phyloP scores from a whole-genome alignment of 1,140 invertebrate genomes.

The Calycopis cecrops region DNA sequence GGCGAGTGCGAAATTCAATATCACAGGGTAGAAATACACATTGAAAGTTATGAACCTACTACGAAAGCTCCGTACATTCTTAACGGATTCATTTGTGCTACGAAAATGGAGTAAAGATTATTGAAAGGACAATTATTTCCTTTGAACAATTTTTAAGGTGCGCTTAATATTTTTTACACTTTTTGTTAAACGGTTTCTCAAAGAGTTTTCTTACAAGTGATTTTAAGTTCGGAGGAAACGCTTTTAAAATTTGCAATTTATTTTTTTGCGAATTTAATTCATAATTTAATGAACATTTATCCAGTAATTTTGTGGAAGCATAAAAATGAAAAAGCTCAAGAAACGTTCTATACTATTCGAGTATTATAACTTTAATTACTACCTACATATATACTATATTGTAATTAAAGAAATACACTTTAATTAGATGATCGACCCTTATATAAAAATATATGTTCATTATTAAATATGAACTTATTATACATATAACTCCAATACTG shows the following conservation, averaged over 20 bases:
- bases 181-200: slow-evolving; percentile 3
- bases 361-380: too few relatives aligned
- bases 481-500: too few relatives aligned
- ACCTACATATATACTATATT: too few relatives aligned
- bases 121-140: slow-evolving; percentile 10
- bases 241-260: background rate
- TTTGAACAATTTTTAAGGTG: slow-evolving; percentile 11
- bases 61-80: background rate
- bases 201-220: slow-evolving; percentile 4
- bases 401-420: too few relatives aligned
- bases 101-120: slow-evolving; percentile 1
- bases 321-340: too few relatives aligned
- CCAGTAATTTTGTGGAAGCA: too few relatives aligned
- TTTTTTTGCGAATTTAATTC: slow-evolving; percentile 2
- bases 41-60: background rate
- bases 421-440: too few relatives aligned
- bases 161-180: slow-evolving; percentile 5
- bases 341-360: too few relatives aligned
- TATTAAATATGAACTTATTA: too few relatives aligned
- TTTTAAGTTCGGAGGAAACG: slow-evolving; percentile 2
- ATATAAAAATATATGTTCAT: too few relatives aligned
- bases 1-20: slow-evolving; percentile 5
- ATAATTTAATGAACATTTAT: too few relatives aligned
- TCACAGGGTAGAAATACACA: slow-evolving; percentile 2
- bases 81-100: slow-evolving; percentile 1